Percentiles rank a stretch among this genome's conserved stretches.
Conservation (phyloP, 2,888 invertebrate genomes). For the Ligdia adustata region DNA sequence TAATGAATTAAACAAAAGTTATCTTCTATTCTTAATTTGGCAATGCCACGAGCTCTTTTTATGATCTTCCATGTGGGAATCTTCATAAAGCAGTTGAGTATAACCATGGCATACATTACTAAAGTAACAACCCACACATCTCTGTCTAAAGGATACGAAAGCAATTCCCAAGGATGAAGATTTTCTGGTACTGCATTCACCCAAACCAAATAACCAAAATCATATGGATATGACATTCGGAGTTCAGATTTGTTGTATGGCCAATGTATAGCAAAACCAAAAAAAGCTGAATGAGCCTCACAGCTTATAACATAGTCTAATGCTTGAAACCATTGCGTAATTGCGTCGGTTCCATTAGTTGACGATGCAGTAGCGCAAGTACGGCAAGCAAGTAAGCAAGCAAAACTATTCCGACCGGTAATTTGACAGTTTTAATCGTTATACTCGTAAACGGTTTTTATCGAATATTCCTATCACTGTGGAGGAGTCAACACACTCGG, state of each 20-base stretch:
- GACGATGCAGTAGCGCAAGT: too few relatives aligned
- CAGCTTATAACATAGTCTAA: neutral
- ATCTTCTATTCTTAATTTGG: neutral
- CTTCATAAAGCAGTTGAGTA: neutral
- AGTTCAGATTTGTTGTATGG: neutral
- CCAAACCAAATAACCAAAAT: neutral
- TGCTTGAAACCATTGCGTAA: conserved; percentile 23
- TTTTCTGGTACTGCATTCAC: neutral
- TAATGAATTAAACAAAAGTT: neutral
- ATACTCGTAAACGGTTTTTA: too few relatives aligned
- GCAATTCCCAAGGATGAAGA: conserved; percentile 41
- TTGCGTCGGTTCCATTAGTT: too few relatives aligned
- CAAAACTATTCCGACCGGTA: too few relatives aligned
- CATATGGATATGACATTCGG: neutral
- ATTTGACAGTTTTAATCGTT: too few relatives aligned
- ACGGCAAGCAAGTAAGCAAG: too few relatives aligned
- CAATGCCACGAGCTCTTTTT: neutral
- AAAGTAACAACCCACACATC: neutral
- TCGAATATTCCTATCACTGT: too few relatives aligned
- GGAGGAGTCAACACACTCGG: too few relatives aligned
- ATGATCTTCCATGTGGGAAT: neutral
- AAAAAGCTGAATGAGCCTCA: neutral
- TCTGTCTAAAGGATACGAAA: conserved; percentile 15
- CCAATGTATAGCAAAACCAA: neutral
- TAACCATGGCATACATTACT: neutral